Conservation (phyloP, 2,113 vertebrate genomes). For the Grammomys dolichurus region DNA sequence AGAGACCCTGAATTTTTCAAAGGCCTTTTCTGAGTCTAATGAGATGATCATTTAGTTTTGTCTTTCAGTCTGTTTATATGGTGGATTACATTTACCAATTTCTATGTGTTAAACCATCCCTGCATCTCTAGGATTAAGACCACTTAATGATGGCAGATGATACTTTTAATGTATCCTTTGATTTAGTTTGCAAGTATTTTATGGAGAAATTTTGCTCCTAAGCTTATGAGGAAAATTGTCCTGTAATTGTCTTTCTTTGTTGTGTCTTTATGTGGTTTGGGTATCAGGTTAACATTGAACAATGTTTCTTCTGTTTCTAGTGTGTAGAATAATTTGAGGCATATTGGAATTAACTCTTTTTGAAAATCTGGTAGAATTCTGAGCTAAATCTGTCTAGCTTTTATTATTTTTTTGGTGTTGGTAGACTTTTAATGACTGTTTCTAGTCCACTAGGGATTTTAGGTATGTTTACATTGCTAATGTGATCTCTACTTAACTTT, state of each 20-base stretch:
- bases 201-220: not conserved
- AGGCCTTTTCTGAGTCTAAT: not conserved
- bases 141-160: not conserved
- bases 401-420: not conserved
- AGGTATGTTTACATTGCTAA: not conserved
- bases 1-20: too few species aligned
- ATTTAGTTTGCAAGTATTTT: not conserved
- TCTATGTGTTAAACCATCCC: not conserved
- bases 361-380: not conserved
- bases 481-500: not conserved
- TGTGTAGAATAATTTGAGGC: not conserved
- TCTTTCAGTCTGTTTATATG: not conserved
- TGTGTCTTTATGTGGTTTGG: not conserved
- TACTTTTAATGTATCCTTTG: not conserved
- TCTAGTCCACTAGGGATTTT: not conserved
- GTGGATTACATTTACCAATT: not conserved
- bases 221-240: not conserved
- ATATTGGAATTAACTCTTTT: not conserved
- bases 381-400: not conserved
- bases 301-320: not conserved
- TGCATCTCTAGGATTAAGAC: not conserved
- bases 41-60: not conserved
- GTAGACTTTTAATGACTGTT: not conserved
- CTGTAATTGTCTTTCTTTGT: not conserved
- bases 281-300: not conserved